Base-by-base conservation (phyloP, 2,113 vertebrate species). In the Mesitornis unicolor region DNA sequence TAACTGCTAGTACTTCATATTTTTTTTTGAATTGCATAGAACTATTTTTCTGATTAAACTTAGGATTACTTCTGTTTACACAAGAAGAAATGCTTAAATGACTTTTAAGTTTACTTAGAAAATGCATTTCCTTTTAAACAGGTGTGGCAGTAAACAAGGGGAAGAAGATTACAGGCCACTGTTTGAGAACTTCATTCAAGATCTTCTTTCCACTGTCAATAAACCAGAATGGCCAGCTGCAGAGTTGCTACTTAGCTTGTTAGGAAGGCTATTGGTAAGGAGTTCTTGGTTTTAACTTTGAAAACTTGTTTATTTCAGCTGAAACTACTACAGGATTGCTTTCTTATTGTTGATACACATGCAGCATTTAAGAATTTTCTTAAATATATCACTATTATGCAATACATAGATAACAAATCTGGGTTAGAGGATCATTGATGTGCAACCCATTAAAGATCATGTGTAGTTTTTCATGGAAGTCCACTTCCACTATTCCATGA, bases 221-320 rank as follows among this genome's bases (percentile, higher is more conserved):
- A 99, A 99, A 97, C 99, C 99, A 57, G 99, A 99, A 97, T 99
- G 99, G 99, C 99, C 99, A 59, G 99, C 99, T 94, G 99, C 99
- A 54, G 99, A 99, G 95, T 98, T 99, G 88, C 98, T 99, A 50
- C 99, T 99, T 97, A 99, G 99, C 97, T 98, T 99, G 91, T 98
- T 99, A 84, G 99, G 99, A 90, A 98, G 99, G 97, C 96, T 99
- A 14, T 96, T 99, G 99, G 99, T 99, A 97, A 98, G 98, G 74
- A 11, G 48, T 53, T 73, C 85, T 92, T 96, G 53, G 11, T 97
- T 92, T 90, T 90, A 96, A 84, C 61, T n/a, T n/a, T n/a, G n/a
- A n/a, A n/a, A n/a, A 26, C 11, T 68, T 79, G 10, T 57, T 57
- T 60, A 40, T 79, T 48, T 94, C 45, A 60, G 7, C 31, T 84